Percentiles rank a stretch among this genome's conserved stretches.
These are phyloP conservation scores for Paramuricea clavata DNA, from an alignment of 92 coral and sea anemone genomes.

Conservation along the genomic window DNA sequence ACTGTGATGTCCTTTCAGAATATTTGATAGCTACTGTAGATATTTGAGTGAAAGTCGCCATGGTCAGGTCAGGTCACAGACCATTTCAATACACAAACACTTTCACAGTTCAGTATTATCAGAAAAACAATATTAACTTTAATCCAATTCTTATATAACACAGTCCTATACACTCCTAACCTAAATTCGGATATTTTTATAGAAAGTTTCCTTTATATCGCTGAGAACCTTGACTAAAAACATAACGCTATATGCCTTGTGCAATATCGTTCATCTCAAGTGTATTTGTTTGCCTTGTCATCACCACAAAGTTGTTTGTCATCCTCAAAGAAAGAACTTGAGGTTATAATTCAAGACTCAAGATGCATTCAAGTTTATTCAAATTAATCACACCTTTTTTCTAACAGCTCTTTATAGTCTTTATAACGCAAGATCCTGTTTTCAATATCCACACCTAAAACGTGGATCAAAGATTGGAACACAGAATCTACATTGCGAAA, in stretches of 20 bases:
- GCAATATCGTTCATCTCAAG: neutral
- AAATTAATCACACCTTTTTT: no score
- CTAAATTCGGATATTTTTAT: no score
- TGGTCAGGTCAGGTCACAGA: no score
- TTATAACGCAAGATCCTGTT: neutral
- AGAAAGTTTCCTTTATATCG: neutral
- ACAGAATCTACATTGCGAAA: neutral
- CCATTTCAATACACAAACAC: no score
- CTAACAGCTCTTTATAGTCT: neutral
- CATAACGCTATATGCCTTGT: neutral
- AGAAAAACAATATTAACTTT: no score
- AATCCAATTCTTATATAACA: no score
- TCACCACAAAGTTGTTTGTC: slow-evolving; percentile 13
- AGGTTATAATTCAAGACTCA: neutral
- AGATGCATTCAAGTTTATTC: neutral
- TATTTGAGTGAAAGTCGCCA: neutral
- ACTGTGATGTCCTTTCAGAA: no score
- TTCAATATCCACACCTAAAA: neutral
- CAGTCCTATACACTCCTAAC: no score
- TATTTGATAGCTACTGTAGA: no score
- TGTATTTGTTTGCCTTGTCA: slow-evolving; percentile 18
- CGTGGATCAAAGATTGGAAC: neutral
- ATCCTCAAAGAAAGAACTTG: slow-evolving; percentile 6
- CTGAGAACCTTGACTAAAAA: neutral
- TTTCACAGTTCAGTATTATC: no score